These are phyloP conservation scores for Pedicia rivosa DNA, from an alignment of 2,888 invertebrate species.

Conservation along the genomic window DNA sequence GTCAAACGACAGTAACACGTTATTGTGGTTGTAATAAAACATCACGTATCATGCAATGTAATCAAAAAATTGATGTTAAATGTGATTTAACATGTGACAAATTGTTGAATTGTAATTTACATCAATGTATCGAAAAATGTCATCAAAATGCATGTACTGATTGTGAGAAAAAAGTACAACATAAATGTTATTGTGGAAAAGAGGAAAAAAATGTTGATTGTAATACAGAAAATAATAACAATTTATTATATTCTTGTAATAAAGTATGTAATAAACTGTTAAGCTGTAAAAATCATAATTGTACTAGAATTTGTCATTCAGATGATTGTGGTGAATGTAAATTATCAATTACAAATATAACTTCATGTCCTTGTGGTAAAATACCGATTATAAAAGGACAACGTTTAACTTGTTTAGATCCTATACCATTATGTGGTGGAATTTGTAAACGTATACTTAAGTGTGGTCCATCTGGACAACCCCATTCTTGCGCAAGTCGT, in stretches of 20 bases:
- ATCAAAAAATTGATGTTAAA: conserved; percentile 48
- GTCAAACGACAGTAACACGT: conserved; percentile 55
- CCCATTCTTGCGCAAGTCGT: conserved; percentile 44
- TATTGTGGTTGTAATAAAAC: conserved; percentile 67
- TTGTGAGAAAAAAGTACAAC: conserved; percentile 49
- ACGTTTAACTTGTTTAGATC: conserved; percentile 58
- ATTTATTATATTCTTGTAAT: conserved; percentile 40
- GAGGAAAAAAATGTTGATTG: conserved; percentile 44
- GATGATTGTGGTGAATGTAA: conserved; percentile 49
- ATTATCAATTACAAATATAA: conserved; percentile 41
- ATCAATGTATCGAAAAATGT: conserved; percentile 56
- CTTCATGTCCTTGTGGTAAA: conserved; percentile 64
- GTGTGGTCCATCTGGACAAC: conserved; percentile 53
- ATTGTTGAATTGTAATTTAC: conserved; percentile 57
- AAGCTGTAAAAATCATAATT: conserved; percentile 53
- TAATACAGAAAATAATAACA: conserved; percentile 34
- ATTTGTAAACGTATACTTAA: conserved; percentile 44
- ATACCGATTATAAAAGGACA: conserved; percentile 31
- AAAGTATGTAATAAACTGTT: conserved; percentile 42
- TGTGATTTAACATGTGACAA: conserved; percentile 64
- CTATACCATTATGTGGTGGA: conserved; percentile 65
- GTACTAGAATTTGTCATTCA: conserved; percentile 49
- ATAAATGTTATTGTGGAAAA: conserved; percentile 58
- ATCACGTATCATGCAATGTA: conserved; percentile 51
- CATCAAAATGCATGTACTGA: conserved; percentile 62